Percentiles rank a stretch among this genome's conserved stretches.
Conservation (phyloP, 1,140 invertebrate species). For the Micrasema minimum region DNA sequence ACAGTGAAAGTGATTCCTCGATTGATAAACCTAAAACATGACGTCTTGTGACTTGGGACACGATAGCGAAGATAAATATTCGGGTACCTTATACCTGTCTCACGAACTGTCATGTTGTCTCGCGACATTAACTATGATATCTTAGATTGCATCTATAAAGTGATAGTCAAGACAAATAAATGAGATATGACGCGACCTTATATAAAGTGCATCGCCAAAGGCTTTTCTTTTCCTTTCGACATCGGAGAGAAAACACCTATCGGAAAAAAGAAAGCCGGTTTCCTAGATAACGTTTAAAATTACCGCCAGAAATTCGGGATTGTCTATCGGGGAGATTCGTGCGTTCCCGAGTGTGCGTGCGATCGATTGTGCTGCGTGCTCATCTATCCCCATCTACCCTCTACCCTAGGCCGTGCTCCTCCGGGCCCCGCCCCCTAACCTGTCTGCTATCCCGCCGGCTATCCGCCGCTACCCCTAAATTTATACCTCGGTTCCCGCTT, state of each 20-base stretch:
- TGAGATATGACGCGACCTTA: constrained; percentile 6
- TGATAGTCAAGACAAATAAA: constrained; percentile 15
- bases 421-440: constrained; percentile 9
- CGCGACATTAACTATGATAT: constrained; percentile 14
- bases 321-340: constrained; percentile 24
- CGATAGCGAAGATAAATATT: constrained; percentile 25
- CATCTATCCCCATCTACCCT: constrained; percentile 36
- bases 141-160: constrained; percentile 33
- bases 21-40: constrained; percentile 15
- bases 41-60: constrained; percentile 24
- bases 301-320: constrained; percentile 39
- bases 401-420: background rate
- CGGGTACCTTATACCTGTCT: background rate
- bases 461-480: constrained; percentile 40
- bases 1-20: constrained; percentile 34
- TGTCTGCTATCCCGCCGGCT: constrained; percentile 33
- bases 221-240: background rate
- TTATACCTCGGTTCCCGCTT: constrained; percentile 18
- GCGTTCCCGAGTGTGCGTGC: constrained; percentile 42
- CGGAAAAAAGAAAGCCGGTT: background rate
- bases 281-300: constrained; percentile 20
- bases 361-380: constrained; percentile 49
- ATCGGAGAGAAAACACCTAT: background rate
- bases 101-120: constrained; percentile 2
- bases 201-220: constrained; percentile 11